Conservation (phyloP, 1,140 invertebrate genomes). For the Drosophila arawakana region DNA sequence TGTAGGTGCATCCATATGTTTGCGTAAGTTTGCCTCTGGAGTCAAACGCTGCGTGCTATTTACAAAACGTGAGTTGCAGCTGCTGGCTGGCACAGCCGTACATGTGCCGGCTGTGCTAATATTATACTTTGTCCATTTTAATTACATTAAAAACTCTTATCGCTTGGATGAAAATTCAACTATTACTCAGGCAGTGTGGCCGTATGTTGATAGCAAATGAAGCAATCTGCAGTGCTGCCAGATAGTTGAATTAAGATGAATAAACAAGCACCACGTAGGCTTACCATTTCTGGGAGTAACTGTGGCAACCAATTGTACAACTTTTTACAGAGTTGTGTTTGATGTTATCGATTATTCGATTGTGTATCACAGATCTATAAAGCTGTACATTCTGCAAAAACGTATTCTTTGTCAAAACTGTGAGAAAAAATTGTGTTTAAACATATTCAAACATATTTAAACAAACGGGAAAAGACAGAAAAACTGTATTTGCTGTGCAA, state of each 20-base stretch:
- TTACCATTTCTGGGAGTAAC: too few relatives aligned
- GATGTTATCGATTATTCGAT: not conserved
- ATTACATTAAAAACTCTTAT: not conserved
- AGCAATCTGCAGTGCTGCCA: not conserved
- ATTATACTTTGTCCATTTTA: conserved; percentile 25
- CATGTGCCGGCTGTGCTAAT: conserved; percentile 33
- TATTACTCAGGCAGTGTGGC: conserved; percentile 11
- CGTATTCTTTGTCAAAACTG: conserved; percentile 40
- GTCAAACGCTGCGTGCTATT: not conserved
- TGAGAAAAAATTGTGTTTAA: conserved; percentile 19
- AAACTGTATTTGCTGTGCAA: conserved; percentile 10
- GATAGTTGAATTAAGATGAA: too few relatives aligned
- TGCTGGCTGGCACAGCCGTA: conserved; percentile 23
- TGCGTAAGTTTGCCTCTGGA: conserved; percentile 30
- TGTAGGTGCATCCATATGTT: not conserved
- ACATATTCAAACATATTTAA: not conserved
- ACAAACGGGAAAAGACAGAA: not conserved
- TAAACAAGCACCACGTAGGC: too few relatives aligned
- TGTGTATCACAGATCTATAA: not conserved
- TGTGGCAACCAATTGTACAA: not conserved
- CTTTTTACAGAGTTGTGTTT: not conserved
- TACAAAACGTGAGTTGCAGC: not conserved
- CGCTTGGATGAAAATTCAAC: conserved; percentile 9
- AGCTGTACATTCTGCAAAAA: not conserved
- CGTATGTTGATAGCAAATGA: not conserved